Percentiles rank a stretch among this genome's conserved stretches.
phyloP scores from a whole-genome alignment of 2,888 invertebrate genomes.

The Augochlorella aurata region DNA sequence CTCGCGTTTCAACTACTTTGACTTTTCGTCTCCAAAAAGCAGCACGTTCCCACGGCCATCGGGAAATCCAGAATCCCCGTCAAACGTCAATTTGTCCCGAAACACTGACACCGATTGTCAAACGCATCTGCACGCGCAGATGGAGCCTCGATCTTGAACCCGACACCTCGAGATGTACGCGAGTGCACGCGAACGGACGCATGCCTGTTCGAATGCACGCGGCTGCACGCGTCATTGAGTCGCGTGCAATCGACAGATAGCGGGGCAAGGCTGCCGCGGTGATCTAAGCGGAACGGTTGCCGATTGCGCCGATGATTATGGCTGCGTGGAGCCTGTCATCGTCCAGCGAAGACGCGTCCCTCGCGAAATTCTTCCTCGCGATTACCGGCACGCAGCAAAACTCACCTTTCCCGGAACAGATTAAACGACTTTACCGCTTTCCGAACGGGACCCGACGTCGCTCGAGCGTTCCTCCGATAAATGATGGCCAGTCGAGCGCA shows the following conservation, averaged over 20 bases:
- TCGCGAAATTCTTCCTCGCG: neutral
- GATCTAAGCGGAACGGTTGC: neutral
- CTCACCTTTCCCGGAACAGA: constrained; percentile 21
- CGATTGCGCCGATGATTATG: constrained; percentile 8
- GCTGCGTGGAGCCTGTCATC: neutral
- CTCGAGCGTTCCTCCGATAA: constrained; percentile 28
- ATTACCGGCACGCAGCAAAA: constrained; percentile 17
- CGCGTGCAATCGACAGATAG: constrained; percentile 47
- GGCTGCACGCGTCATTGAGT: constrained; percentile 48
- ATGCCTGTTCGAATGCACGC: constrained; percentile 26
- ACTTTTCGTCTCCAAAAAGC: no score
- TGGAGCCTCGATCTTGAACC: constrained; percentile 39
- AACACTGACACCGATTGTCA: neutral
- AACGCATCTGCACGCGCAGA: neutral
- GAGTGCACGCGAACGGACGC: constrained; percentile 14
- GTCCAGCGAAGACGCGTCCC: neutral
- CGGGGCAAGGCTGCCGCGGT: neutral
- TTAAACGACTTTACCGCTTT: constrained; percentile 32
- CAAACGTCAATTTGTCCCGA: neutral
- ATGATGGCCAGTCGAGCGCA: constrained; percentile 9
- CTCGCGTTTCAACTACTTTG: no score
- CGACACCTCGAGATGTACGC: constrained; percentile 25
- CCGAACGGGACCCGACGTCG: neutral
- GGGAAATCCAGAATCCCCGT: neutral
- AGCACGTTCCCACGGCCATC: no score